These are phyloP conservation scores for Geotrypetes seraphini DNA, from an alignment of 2,797 vertebrate species.

Conservation along the genomic window DNA sequence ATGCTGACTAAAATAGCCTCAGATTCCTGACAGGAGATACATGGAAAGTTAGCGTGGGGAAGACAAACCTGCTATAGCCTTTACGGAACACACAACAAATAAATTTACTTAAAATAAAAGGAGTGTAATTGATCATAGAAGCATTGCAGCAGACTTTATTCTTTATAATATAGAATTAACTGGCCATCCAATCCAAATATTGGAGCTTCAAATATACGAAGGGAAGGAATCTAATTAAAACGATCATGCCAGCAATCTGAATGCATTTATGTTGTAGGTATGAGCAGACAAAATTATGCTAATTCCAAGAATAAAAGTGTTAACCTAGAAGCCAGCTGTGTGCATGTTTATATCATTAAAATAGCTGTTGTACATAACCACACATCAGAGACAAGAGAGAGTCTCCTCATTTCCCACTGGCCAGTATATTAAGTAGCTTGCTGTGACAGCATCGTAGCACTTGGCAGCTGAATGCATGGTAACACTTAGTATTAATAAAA, in stretches of 20 bases:
- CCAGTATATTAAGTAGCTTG: constrained; percentile 32
- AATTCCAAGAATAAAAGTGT: constrained; percentile 24
- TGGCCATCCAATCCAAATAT: constrained; percentile 6
- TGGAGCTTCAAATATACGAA: background rate
- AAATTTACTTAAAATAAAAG: too few species aligned
- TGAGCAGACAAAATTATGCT: too few species aligned
- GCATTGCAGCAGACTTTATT: constrained; percentile 3
- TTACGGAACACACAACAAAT: too few species aligned
- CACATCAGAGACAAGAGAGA: constrained; percentile 2
- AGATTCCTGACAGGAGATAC: too few species aligned
- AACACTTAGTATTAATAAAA: constrained; percentile 32
- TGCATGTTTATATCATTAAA: constrained; percentile 24
- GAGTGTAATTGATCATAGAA: constrained; percentile 1
- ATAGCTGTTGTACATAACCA: constrained; percentile 28
- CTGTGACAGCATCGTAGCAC: constrained; percentile 21
- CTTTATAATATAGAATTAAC: constrained; percentile 1
- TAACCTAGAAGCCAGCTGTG: constrained; percentile 34
- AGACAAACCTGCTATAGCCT: too few species aligned
- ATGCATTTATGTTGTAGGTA: constrained; percentile 7
- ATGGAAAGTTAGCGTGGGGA: too few species aligned
- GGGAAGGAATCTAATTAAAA: constrained; percentile 8
- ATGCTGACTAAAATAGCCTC: too few species aligned
- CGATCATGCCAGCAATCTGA: constrained; percentile 4
- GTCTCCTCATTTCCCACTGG: constrained; percentile 27
- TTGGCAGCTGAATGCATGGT: constrained; percentile 30